These are phyloP conservation scores for Chlorops oryzae DNA, from an alignment of 1,140 invertebrate genomes.

Conservation along the genomic window DNA sequence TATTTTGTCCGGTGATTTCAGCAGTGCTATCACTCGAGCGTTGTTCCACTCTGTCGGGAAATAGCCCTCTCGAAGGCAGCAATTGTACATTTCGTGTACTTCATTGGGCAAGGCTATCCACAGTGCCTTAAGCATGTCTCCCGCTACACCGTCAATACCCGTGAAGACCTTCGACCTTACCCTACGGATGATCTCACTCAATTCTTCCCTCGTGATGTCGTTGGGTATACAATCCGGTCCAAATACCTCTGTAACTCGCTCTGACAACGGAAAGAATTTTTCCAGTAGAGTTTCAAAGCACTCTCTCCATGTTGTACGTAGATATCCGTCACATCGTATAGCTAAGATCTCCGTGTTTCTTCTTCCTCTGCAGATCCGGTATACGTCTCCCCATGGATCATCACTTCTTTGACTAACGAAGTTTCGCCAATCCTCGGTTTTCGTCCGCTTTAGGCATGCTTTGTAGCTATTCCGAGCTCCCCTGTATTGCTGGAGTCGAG, in stretches of 20 bases:
- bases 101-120: conserved; percentile 3
- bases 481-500: no score
- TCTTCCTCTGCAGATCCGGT: conserved; percentile 2
- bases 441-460: no score
- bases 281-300: background rate
- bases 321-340: no score
- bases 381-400: conserved; percentile 7
- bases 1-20: conserved; percentile 14
- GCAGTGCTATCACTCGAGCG: conserved; percentile 23
- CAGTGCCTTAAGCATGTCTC: conserved; percentile 5
- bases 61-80: background rate
- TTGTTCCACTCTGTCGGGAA: conserved; percentile 17
- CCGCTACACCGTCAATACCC: conserved; percentile 5
- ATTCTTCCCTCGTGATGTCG: no score
- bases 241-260: background rate
- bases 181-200: background rate
- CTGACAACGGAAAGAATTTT: conserved; percentile 1
- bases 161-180: background rate
- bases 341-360: no score
- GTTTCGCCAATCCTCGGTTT: no score
- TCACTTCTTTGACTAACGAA: conserved; percentile 2
- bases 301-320: background rate
- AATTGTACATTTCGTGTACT: background rate
- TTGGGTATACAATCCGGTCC: background rate
- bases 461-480: no score